Evolutionary conservation across 2,113 vertebrate genomes (phyloP).

Genomic region (Etheostoma cragini): DNA sequence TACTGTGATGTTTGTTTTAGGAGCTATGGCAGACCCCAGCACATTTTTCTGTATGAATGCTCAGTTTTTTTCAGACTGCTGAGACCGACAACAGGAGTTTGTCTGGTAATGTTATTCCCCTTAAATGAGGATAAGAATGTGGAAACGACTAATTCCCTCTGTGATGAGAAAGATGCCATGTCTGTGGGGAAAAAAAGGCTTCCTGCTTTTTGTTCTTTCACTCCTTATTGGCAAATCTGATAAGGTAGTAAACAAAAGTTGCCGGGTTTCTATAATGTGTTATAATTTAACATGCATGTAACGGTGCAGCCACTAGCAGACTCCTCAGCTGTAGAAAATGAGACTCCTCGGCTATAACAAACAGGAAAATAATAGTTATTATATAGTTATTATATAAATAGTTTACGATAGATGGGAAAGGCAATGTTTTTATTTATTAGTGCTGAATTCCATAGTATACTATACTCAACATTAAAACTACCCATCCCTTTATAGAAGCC

Average conservation of each 20-base stretch:
- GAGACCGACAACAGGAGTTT: constrained; percentile 30
- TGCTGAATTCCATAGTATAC: not conserved
- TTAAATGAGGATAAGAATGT: constrained; percentile 37
- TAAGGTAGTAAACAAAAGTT: constrained; percentile 9
- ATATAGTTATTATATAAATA: not conserved
- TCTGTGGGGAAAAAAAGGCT: not conserved
- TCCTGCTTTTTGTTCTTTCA: not conserved
- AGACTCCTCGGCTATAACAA: constrained; percentile 25
- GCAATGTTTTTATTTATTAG: not conserved
- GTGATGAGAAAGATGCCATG: constrained; percentile 1
- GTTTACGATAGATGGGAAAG: not conserved
- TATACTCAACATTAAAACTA: not conserved
- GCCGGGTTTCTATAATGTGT: constrained; percentile 14
- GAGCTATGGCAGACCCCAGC: constrained; percentile 32
- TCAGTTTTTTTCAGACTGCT: constrained; percentile 32
- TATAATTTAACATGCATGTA: not conserved
- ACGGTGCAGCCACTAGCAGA: constrained; percentile 25
- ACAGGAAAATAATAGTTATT: not conserved
- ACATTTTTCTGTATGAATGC: constrained; percentile 61
- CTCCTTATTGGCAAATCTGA: not conserved
- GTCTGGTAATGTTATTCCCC: constrained; percentile 27
- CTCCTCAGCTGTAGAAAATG: constrained; percentile 13
- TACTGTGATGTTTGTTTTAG: constrained; percentile 60
- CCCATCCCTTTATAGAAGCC: not conserved
- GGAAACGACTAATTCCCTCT: constrained; percentile 18